A percentile compares a stretch with the other conserved stretches of the same genome.
Conservation (phyloP, 2,888 invertebrate genomes). For the Monochamus alternatus region DNA sequence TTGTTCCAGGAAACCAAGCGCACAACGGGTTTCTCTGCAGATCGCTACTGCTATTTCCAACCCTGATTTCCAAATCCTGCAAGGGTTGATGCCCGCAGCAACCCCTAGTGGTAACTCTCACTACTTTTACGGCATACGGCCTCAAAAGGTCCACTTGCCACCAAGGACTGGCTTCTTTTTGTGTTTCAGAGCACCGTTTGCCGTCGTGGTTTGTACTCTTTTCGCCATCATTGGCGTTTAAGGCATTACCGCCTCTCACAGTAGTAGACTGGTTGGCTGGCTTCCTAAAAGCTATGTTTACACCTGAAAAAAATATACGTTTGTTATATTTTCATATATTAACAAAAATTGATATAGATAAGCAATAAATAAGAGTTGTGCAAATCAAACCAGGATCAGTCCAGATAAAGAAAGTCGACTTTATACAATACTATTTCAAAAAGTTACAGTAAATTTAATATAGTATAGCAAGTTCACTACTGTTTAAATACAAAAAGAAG, state of each 20-base stretch:
- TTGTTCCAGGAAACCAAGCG: conserved; percentile 94
- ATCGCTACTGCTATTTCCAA: conserved; percentile 92
- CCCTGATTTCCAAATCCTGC: conserved; percentile 90
- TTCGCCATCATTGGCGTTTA: conserved; percentile 92
- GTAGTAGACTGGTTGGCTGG: conserved; percentile 94
- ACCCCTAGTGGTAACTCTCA: conserved; percentile 88
- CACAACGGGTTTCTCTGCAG: conserved; percentile 91
- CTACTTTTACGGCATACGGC: conserved; percentile 88
- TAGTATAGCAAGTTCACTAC: no score
- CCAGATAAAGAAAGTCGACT: no score
- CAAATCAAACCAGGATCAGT: no score
- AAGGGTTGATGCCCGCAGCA: conserved; percentile 91
- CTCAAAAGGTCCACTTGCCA: conserved; percentile 92
- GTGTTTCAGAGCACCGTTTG: conserved; percentile 91
- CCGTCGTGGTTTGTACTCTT: conserved; percentile 88
- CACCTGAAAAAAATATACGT: conserved; percentile 73
- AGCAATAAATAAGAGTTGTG: no score
- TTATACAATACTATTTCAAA: no score
- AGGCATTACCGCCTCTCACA: conserved; percentile 86
- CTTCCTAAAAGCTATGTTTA: conserved; percentile 88
- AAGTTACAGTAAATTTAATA: no score
- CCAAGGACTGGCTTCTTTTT: conserved; percentile 92
- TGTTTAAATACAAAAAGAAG: no score
- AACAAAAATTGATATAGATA: no score
- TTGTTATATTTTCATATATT: no score